Percentiles rank a stretch among this genome's conserved stretches.
Evolutionary conservation across 2,797 vertebrate genomes (phyloP).

Genomic region (Sphenodon punctatus): DNA sequence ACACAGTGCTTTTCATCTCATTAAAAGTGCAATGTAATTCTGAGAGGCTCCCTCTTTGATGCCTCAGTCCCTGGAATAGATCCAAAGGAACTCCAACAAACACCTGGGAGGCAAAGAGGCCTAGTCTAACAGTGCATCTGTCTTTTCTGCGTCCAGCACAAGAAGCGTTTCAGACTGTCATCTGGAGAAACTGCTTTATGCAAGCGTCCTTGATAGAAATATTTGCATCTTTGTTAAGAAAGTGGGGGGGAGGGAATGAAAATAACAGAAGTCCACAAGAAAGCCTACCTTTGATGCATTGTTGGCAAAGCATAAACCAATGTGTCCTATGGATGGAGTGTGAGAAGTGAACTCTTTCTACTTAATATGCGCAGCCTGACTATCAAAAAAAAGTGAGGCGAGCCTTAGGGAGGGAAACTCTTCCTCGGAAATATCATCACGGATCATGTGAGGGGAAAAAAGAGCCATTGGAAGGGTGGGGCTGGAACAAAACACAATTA

Average conservation of each 20-base stretch:
- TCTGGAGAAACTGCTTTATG: not conserved
- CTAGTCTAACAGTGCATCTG: not conserved
- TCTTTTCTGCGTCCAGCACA: not conserved
- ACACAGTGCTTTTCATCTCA: slow-evolving; percentile 10
- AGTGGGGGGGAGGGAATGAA: not conserved
- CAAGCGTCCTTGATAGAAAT: not conserved
- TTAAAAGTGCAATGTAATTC: slow-evolving; percentile 13
- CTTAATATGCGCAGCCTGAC: slow-evolving; percentile 29
- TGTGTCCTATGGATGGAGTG: slow-evolving; percentile 8
- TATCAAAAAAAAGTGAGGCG: slow-evolving; percentile 17
- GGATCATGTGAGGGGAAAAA: slow-evolving; percentile 47
- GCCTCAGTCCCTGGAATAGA: slow-evolving; percentile 13
- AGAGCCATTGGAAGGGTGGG: slow-evolving; percentile 44
- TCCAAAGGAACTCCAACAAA: not conserved
- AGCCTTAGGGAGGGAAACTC: slow-evolving; percentile 16
- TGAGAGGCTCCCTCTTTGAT: not conserved
- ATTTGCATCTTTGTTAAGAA: not conserved
- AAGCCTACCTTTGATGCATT: slow-evolving; percentile 47
- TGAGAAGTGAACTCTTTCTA: slow-evolving; percentile 27
- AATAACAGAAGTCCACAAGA: slow-evolving; percentile 11
- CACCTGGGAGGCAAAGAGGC: not conserved
- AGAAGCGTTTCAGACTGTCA: not conserved
- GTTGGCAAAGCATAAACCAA: slow-evolving; percentile 40
- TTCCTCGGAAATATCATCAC: slow-evolving; percentile 43
- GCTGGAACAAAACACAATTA: not conserved